phyloP scores from a whole-genome alignment of 2,888 invertebrate genomes.

The Yponomeuta sedellus region DNA sequence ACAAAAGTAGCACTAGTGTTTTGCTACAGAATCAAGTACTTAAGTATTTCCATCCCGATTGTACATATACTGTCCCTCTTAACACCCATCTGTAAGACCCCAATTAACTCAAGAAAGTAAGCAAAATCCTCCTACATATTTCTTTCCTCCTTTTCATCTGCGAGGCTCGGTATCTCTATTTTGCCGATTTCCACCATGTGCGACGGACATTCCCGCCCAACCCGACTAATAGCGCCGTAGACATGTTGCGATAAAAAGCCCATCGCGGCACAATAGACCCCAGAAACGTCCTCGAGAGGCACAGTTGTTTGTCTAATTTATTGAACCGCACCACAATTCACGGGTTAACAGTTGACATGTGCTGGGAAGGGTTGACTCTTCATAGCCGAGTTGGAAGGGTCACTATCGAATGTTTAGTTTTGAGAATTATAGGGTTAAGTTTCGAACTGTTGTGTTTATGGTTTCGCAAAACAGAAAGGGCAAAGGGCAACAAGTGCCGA shows the following conservation, averaged over 20 bases:
- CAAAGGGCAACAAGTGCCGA: slow-evolving; percentile 62
- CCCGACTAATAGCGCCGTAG: slow-evolving; percentile 49
- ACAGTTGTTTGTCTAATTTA: slow-evolving; percentile 25
- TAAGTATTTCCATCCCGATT: neutral
- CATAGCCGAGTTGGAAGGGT: neutral
- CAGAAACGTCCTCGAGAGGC: slow-evolving; percentile 29
- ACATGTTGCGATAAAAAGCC: slow-evolving; percentile 56
- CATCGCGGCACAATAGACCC: slow-evolving; percentile 40
- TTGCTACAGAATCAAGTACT: too few relatives aligned
- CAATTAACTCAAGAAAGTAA: neutral
- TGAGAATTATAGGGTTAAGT: slow-evolving; percentile 38
- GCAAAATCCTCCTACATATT: neutral
- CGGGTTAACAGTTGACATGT: slow-evolving; percentile 53
- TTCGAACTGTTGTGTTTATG: slow-evolving; percentile 63
- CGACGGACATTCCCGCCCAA: slow-evolving; percentile 42
- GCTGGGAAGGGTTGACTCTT: slow-evolving; percentile 55
- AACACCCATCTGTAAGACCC: neutral
- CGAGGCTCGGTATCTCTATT: neutral
- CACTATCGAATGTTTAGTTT: slow-evolving; percentile 5
- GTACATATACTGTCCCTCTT: neutral
- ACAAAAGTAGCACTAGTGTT: too few relatives aligned
- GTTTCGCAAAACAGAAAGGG: slow-evolving; percentile 44
- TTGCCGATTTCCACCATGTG: slow-evolving; percentile 49
- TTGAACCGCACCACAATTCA: slow-evolving; percentile 25
- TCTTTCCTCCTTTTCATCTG: neutral